Evolutionary conservation across 2,888 invertebrate genomes (phyloP), one percentile per base, ranked within the genome.

Genomic region (Drosophila ezoana): DNA sequence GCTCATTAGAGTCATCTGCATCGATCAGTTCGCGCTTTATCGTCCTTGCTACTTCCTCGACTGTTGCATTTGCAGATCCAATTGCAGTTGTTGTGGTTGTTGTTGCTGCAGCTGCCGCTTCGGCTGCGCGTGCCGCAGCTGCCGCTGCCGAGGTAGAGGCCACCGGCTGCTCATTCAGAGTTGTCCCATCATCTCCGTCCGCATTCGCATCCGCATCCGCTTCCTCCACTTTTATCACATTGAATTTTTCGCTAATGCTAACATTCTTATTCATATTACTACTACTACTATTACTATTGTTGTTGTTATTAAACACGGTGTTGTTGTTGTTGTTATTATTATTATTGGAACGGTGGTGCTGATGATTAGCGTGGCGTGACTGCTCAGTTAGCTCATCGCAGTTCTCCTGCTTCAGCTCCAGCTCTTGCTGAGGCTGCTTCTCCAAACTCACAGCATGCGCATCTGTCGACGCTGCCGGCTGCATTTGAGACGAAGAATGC

Each of bases 181-280:
- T 23, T 13, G 18, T 13, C 6, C 32, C 57, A 20, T 63, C 71
- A 0, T 54, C 61, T 43, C 52, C 59, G 65, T 76, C 90, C 87
- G 65, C 66, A 37, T 71, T 82, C 28, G 52, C 60, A 37, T 71
- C 84, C 28, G 52, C 60, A 37, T 71, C 84, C 23, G 52, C 60
- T 57, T 76, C 75, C 72, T 87, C 92, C 91, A 76, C 83, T 87
- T 91, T 92, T 92, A 92, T 92, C 92, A 92, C 92, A 92, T 92
- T 91, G 81, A 89, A 86, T 90, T 92, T 92, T 83, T 91, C 91
- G 89, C 88, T 90, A 89, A 90, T 86, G 84, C 87, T 90, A 90
- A 90, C 90, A 87, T 89, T 88, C 87, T 87, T 91, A 86, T 82
- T 89, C 80, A 86, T 89, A 87, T 88, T 86, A 86, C 72, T 89